Evolutionary conservation across 2,797 vertebrate genomes (phyloP), one percentile per base, ranked within the genome.

Genomic region (Syndactyla subalaris): DNA sequence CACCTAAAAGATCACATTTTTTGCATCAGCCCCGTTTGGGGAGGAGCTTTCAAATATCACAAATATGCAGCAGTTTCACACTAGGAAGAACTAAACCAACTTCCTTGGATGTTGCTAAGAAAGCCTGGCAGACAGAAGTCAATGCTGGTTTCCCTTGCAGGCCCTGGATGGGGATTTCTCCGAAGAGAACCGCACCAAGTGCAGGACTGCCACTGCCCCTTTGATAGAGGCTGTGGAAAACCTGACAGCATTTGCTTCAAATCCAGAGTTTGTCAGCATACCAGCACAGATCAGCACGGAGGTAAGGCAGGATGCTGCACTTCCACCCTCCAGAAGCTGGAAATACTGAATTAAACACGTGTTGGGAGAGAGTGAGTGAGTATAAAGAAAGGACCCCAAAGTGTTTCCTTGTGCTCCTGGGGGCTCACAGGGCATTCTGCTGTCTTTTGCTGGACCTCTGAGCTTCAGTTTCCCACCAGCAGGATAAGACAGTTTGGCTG

Each of bases 191-290:
- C 99, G 99, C 54, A 99, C 98, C 93, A 98, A 98, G 83, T 99
- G 99, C 86, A 98, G 98, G 12, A 97, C 98, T 61, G 99, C 99
- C 29, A 99, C 99, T 0, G 97, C 98, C 1, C 99, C 99, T 1
- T 98, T 99, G 85, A 99, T 99, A 3, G 99, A 99, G 93, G 99
- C 99, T 16, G 99, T 99, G 85, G 99, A 99, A 96, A 99, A 99
- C 95, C 96, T 99, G 89, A 99, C 99, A 0, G 98, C 99, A 0
- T 99, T 99, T 81, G 99, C 99, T 59, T 99, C 98, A 63, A 99
- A 99, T 97, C 99, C 99, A 0, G 99, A 99, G 93, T 99, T 99
- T 96, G 99, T 99, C 72, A 99, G 99, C 95, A 98, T 99, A 91
- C 99, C 99, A 5, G 99, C 99, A 48, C 99, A 99, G 97, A 99